A percentile compares a stretch with the other conserved stretches of the same genome.
Evolutionary conservation across 1,140 invertebrate species (phyloP).

Genomic region (Drosophila nikananu): DNA sequence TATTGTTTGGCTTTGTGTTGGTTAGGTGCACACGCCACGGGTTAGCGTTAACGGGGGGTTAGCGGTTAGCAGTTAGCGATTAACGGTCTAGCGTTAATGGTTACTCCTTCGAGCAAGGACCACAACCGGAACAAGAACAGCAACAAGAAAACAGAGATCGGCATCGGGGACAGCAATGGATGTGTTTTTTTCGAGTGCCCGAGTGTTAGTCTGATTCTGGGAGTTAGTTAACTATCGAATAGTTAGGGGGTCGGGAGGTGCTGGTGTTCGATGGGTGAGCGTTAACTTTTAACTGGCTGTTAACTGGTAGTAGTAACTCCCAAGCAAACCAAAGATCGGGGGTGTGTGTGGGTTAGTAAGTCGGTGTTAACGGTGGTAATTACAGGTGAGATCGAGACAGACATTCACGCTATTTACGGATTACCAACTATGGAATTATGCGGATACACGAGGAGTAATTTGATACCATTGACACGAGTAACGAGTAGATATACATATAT

Average conservation of each 20-base stretch:
- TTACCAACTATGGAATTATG: conserved; percentile 45
- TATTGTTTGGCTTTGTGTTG: conserved; percentile 36
- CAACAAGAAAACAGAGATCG: conserved; percentile 11
- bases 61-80: conserved; percentile 24
- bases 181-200: conserved; percentile 20
- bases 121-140: conserved; percentile 9
- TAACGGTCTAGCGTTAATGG: neutral
- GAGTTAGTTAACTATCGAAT: neutral
- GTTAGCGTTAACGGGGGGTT: conserved; percentile 28
- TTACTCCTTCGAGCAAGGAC: conserved; percentile 14
- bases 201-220: conserved; percentile 15
- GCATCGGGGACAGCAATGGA: conserved; percentile 18
- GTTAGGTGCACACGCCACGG: conserved; percentile 44
- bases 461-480: conserved; percentile 19
- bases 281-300: neutral
- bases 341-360: neutral
- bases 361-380: conserved; percentile 20
- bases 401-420: conserved; percentile 30
- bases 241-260: conserved; percentile 2
- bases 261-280: conserved; percentile 5
- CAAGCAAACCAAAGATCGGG: conserved; percentile 11
- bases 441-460: conserved; percentile 38
- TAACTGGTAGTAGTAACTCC: conserved; percentile 12
- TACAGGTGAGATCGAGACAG: conserved; percentile 13
- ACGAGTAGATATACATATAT: conserved; percentile 11